Conservation (phyloP, 2,113 vertebrate genomes). For the Odocoileus hemionus region DNA sequence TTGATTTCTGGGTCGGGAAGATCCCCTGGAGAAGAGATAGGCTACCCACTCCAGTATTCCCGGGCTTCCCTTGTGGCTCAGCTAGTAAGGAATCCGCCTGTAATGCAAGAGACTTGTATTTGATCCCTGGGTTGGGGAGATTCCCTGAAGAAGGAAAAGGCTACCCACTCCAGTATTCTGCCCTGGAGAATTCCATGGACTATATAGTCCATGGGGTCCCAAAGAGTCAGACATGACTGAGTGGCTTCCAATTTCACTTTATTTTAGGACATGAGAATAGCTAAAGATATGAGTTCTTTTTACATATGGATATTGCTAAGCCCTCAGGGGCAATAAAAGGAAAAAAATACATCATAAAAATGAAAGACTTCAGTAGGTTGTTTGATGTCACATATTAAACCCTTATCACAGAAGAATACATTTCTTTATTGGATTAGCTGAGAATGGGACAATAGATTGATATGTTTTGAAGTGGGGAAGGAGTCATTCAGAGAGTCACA, state of each 20-base stretch:
- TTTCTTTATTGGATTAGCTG: conserved; percentile 13
- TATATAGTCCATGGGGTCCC: background rate
- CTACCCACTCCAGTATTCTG: background rate
- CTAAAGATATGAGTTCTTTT: background rate
- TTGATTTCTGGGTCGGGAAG: background rate
- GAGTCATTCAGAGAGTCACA: background rate
- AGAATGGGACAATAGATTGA: background rate
- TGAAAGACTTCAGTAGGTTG: background rate
- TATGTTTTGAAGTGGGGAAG: background rate
- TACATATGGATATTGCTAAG: background rate
- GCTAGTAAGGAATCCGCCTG: background rate
- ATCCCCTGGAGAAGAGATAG: background rate
- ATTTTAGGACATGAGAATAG: background rate
- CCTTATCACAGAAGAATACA: background rate
- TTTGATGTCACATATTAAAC: conserved; percentile 23
- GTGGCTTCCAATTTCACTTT: background rate
- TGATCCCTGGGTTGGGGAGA: background rate
- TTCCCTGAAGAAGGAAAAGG: background rate
- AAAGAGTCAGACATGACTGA: background rate
- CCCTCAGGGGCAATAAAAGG: background rate
- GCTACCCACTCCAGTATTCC: background rate
- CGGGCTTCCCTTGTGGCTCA: background rate
- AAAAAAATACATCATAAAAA: background rate
- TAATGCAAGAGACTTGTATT: background rate
- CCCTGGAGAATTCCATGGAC: background rate